Evolutionary conservation across 2,797 vertebrate genomes (phyloP).

Genomic region (Sebastes iracundus): DNA sequence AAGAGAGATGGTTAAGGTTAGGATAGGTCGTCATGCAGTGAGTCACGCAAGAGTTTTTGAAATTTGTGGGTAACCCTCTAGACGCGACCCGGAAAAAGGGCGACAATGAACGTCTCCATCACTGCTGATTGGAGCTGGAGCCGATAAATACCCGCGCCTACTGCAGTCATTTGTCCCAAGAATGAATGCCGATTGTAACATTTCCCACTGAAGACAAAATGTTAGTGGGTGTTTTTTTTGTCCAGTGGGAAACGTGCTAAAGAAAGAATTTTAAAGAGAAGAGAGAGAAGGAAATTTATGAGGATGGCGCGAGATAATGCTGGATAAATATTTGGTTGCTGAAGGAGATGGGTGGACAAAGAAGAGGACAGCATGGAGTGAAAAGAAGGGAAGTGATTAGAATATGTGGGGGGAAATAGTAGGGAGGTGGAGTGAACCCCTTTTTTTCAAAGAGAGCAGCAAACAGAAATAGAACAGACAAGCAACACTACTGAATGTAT

Average conservation of each 20-base stretch:
- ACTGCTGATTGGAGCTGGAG: no score
- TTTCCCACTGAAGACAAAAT: no score
- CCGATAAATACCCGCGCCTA: no score
- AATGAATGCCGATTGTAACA: no score
- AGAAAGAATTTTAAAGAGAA: background rate
- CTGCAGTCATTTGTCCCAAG: no score
- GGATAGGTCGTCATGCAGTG: no score
- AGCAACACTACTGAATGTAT: background rate
- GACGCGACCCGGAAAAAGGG: accelerated
- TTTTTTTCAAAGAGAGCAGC: background rate
- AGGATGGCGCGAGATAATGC: background rate
- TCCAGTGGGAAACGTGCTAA: no score
- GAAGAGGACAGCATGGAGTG: background rate
- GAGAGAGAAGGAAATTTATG: background rate
- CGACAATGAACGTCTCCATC: no score
- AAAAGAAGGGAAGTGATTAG: background rate
- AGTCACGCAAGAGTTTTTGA: no score
- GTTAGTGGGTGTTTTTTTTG: no score
- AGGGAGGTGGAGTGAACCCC: background rate
- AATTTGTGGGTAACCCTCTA: no score
- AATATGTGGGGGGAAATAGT: background rate
- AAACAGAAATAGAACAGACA: background rate
- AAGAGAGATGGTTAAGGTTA: no score
- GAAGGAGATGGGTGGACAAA: background rate
- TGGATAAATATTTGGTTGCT: slow-evolving; percentile 9